phyloP scores from a whole-genome alignment of 1,140 invertebrate genomes.

The Eriocheir sinensis region DNA sequence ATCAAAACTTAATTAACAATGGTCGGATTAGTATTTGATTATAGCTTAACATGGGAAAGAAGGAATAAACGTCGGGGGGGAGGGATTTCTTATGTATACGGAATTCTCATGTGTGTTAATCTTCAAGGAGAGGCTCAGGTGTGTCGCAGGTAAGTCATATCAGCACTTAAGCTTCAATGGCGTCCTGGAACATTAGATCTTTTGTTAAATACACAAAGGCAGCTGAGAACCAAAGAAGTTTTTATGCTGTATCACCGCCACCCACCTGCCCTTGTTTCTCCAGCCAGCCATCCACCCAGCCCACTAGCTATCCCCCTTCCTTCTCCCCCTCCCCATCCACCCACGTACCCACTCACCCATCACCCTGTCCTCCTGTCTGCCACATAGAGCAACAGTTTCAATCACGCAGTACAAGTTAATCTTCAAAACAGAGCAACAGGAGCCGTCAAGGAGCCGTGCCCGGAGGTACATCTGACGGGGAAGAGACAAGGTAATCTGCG shows the following conservation, averaged over 20 bases:
- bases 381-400: conserved; percentile 9
- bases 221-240: not conserved
- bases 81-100: not conserved
- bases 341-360: not conserved
- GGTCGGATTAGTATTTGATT: too few relatives aligned
- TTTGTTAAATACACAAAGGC: too few relatives aligned
- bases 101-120: not conserved
- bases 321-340: not conserved
- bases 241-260: not conserved
- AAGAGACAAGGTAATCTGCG: conserved; percentile 14
- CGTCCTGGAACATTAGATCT: too few relatives aligned
- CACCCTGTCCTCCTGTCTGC: not conserved
- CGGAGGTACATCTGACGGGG: conserved; percentile 19
- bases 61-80: not conserved
- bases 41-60: not conserved
- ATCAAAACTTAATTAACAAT: too few relatives aligned
- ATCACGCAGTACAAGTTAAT: conserved; percentile 28
- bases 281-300: not conserved
- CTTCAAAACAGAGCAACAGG: conserved; percentile 15
- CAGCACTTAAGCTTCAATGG: not conserved
- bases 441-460: conserved; percentile 7
- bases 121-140: not conserved
- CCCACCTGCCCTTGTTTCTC: not conserved
- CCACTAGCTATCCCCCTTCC: not conserved
- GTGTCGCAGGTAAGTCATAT: not conserved